phyloP scores from a whole-genome alignment of 2,888 invertebrate species.

The Cephus rjabovi region DNA sequence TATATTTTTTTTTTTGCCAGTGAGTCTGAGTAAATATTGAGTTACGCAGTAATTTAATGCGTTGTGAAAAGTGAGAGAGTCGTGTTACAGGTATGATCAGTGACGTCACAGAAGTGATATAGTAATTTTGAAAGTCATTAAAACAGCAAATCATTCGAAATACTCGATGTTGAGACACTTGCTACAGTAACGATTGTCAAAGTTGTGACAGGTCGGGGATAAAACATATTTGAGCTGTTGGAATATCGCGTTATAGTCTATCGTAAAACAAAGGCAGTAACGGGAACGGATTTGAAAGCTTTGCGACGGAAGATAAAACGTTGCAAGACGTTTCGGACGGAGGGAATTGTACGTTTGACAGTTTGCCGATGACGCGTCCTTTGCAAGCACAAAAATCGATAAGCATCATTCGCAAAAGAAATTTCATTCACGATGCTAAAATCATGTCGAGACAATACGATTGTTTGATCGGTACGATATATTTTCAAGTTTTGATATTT shows the following conservation, averaged over 20 bases:
- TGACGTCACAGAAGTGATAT: too few species aligned
- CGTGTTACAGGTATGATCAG: not conserved
- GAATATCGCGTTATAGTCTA: not conserved
- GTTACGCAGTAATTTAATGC: too few species aligned
- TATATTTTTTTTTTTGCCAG: not conserved
- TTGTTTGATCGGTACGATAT: not conserved
- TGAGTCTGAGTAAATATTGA: not conserved
- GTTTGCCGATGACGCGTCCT: not conserved
- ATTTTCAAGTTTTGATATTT: not conserved
- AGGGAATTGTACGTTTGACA: not conserved
- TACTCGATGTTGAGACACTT: not conserved
- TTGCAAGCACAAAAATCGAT: not conserved
- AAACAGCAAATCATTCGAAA: too few species aligned
- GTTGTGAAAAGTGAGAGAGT: not conserved
- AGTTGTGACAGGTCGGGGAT: not conserved
- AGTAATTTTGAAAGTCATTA: too few species aligned
- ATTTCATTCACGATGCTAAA: not conserved
- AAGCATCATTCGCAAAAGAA: not conserved
- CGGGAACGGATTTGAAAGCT: not conserved
- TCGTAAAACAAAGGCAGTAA: not conserved
- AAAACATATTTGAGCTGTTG: not conserved
- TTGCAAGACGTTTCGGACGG: not conserved
- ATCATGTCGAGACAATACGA: not conserved
- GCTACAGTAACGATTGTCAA: not conserved
- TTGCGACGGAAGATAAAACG: not conserved